Conservation (phyloP, 1,140 invertebrate genomes). For the Drosophila ficusphila region DNA sequence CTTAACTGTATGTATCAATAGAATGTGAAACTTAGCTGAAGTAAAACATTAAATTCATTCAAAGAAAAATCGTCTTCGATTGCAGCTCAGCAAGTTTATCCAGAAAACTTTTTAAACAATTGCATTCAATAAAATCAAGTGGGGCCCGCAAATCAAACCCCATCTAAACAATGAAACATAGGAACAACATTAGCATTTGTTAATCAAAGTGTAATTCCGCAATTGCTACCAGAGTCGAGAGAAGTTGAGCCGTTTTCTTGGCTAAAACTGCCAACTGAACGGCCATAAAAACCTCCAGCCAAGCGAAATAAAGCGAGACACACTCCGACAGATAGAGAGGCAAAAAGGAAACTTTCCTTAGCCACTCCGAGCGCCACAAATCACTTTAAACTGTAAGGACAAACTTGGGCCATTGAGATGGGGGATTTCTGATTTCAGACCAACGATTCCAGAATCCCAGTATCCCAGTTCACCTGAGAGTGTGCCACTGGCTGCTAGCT, state of each 20-base stretch:
- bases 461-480: slow-evolving; percentile 53
- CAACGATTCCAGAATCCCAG: slow-evolving; percentile 22
- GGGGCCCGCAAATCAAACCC: slow-evolving; percentile 22
- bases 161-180: slow-evolving; percentile 24
- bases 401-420: slow-evolving; percentile 44
- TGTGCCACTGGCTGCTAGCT: slow-evolving; percentile 47
- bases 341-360: slow-evolving; percentile 64
- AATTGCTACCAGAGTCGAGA: slow-evolving; percentile 24
- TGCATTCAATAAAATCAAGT: slow-evolving; percentile 35
- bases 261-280: slow-evolving; percentile 58
- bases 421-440: slow-evolving; percentile 7
- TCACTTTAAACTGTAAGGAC: slow-evolving; percentile 79
- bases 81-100: slow-evolving; percentile 19
- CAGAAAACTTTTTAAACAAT: slow-evolving; percentile 20
- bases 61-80: slow-evolving; percentile 14
- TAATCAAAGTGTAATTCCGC: slow-evolving; percentile 52
- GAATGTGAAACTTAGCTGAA: no score
- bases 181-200: slow-evolving; percentile 46
- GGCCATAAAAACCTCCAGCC: slow-evolving; percentile 67
- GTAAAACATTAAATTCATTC: slow-evolving; percentile 4
- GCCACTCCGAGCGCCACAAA: slow-evolving; percentile 74
- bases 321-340: slow-evolving; percentile 1
- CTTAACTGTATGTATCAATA: no score
- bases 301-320: slow-evolving; percentile 42
- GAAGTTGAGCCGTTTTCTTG: slow-evolving; percentile 27